A percentile compares a stretch with the other conserved stretches of the same genome.
phyloP scores from a whole-genome alignment of 2,113 vertebrate genomes.

The Gopherus flavomarginatus region DNA sequence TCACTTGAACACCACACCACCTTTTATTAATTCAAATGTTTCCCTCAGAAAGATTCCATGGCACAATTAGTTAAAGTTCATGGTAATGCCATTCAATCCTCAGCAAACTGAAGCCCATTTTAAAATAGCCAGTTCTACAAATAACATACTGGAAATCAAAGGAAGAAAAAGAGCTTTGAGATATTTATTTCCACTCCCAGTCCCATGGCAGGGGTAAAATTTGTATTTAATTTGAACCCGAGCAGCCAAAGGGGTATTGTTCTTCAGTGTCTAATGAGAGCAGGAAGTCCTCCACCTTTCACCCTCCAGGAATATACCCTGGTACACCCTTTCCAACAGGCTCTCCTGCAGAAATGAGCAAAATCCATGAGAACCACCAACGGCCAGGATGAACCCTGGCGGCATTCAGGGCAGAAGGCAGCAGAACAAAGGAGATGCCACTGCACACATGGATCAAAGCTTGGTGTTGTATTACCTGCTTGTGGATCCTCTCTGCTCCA shows the following conservation, averaged over 20 bases:
- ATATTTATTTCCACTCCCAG: slow-evolving; percentile 26
- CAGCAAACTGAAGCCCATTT: slow-evolving; percentile 52
- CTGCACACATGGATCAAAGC: fast-evolving
- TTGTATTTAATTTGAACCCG: background rate
- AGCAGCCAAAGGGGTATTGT: background rate
- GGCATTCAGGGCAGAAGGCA: background rate
- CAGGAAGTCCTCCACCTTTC: background rate
- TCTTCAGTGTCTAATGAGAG: slow-evolving; percentile 29
- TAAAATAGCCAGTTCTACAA: slow-evolving; percentile 45
- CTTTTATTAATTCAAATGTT: slow-evolving; percentile 48
- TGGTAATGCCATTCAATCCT: slow-evolving; percentile 63
- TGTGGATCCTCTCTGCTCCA: background rate
- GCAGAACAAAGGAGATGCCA: background rate
- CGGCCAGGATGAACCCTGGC: background rate
- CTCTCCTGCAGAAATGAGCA: background rate
- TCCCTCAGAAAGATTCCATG: slow-evolving; percentile 50
- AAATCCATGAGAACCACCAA: background rate
- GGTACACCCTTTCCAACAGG: background rate
- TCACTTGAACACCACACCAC: slow-evolving; percentile 59
- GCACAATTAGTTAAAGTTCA: slow-evolving; percentile 68
- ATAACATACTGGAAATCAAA: slow-evolving; percentile 44
- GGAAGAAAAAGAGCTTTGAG: background rate
- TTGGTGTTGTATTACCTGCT: background rate
- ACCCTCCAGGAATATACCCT: background rate
- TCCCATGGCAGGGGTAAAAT: background rate